phyloP scores from a whole-genome alignment of 1,140 invertebrate genomes.

The Zaprionus kolodkinae region DNA sequence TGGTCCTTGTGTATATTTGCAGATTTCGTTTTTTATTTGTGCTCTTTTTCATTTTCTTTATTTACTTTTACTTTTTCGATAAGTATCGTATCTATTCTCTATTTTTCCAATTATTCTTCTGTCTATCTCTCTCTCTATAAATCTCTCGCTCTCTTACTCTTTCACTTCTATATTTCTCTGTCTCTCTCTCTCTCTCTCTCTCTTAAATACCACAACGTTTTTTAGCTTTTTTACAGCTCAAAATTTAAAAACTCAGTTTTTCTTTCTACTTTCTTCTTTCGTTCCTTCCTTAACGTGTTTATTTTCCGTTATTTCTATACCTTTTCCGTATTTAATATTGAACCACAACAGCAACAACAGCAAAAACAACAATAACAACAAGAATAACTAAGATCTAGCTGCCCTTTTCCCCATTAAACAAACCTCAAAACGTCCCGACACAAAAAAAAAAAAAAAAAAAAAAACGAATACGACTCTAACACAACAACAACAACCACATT shows the following conservation, averaged over 20 bases:
- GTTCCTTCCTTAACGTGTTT: constrained; percentile 35
- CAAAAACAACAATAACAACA: constrained; percentile 57
- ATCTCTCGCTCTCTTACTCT: constrained; percentile 49
- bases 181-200: constrained; percentile 27
- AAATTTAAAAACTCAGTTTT: constrained; percentile 28
- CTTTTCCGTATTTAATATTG: constrained; percentile 39
- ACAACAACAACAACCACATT: constrained; percentile 79
- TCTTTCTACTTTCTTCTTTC: constrained; percentile 19
- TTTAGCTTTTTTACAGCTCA: constrained; percentile 39
- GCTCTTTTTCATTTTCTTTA: constrained; percentile 7
- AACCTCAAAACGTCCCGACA: constrained; percentile 22
- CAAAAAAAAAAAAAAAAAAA: constrained; percentile 17
- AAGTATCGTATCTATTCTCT: constrained; percentile 16
- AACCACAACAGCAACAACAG: constrained; percentile 54
- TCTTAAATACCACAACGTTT: constrained; percentile 26
- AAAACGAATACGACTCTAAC: constrained; percentile 48
- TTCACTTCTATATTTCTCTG: constrained; percentile 23
- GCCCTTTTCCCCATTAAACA: constrained; percentile 36
- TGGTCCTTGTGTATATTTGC: constrained; percentile 91
- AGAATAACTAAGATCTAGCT: constrained; percentile 46
- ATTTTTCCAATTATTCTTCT: constrained; percentile 35
- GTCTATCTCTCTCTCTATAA: constrained; percentile 23
- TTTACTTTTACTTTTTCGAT: constrained; percentile 18
- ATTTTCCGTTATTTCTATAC: constrained; percentile 9
- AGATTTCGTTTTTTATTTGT: constrained; percentile 48